Evolutionary conservation across 2,113 vertebrate genomes (phyloP).

Genomic region (Sinosuthora webbiana): DNA sequence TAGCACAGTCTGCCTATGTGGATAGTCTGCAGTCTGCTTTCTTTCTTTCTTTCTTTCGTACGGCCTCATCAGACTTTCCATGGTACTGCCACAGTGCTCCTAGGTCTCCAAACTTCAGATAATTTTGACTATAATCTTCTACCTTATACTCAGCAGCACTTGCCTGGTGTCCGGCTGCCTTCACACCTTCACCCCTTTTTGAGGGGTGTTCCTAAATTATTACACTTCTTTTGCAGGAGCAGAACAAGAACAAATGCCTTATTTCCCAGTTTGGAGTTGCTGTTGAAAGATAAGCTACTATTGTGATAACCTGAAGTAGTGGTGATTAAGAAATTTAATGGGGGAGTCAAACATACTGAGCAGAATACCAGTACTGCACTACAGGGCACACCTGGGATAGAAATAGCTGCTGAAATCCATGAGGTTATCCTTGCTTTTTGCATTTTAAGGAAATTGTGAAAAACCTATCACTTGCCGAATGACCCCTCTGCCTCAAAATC

Average conservation of each 20-base stretch:
- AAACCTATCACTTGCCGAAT: neutral
- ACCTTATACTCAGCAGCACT: neutral
- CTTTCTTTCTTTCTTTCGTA: no score
- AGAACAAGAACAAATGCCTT: neutral
- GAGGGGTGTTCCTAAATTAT: neutral
- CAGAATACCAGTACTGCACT: neutral
- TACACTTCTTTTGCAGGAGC: neutral
- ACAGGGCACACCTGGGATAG: neutral
- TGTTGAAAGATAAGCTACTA: neutral
- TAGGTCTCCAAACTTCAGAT: neutral
- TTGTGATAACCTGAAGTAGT: neutral
- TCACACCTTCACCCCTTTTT: neutral
- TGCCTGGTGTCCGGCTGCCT: neutral
- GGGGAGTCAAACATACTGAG: neutral
- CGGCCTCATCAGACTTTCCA: neutral
- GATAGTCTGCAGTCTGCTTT: no score
- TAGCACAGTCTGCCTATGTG: neutral
- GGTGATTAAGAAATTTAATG: neutral
- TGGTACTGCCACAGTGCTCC: neutral
- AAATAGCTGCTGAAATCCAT: neutral
- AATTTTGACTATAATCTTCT: neutral
- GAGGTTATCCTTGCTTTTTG: neutral
- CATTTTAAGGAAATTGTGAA: neutral
- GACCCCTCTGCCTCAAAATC: neutral
- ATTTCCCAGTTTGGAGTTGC: neutral